Base-by-base conservation (phyloP, 2,888 invertebrate genomes). In the Scaptomyza caliginosa region DNA sequence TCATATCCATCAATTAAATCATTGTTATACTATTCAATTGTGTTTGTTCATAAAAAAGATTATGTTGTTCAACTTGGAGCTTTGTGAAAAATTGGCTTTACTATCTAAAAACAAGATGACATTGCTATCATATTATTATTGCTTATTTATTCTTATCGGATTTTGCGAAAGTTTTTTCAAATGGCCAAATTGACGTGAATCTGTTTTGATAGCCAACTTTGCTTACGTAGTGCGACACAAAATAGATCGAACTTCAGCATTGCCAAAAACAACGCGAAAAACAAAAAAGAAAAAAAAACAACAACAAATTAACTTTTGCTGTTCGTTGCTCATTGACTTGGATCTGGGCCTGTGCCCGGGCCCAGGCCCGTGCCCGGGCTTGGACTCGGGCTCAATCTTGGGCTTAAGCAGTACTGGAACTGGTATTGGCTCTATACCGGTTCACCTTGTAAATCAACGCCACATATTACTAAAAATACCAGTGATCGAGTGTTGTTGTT, bases 401-500 rank as follows among this genome's bases (percentile, higher is more conserved):
- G 24, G 30, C 40, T 34, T 34, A 19, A 38, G 42, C 50, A 40
- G 59, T 59, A 71, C 60, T 71, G 71, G 79, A 83, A 80, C 80
- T 79, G 80, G 83, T 74, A 77, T 77, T 83, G 77, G 64, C 83
- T 74, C 52, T 75, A 75, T 75, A 83, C 85, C 67, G 77, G 82
- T 82, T 83, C 82, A 83, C 82, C 82, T 83, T 83, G 82, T 85
- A 83, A 82, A 77, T 77, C 77, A 73, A 72, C 83, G 85, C 67
- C 74, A 78, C 83, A 85, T 30, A n/a, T 30, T 77, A 83, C 79
- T 82, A 82, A 77, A 79, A 83, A 82, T 77, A 85, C 74, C 77
- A 72, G 63, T 71, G 83, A 82, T 82, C 71, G 39, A 67, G 58
- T 67, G 67, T 21, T 62, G 67, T 42, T 68, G 71, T 49, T 67